phyloP scores from a whole-genome alignment of 1,140 invertebrate genomes.

The Coelopa frigida region DNA sequence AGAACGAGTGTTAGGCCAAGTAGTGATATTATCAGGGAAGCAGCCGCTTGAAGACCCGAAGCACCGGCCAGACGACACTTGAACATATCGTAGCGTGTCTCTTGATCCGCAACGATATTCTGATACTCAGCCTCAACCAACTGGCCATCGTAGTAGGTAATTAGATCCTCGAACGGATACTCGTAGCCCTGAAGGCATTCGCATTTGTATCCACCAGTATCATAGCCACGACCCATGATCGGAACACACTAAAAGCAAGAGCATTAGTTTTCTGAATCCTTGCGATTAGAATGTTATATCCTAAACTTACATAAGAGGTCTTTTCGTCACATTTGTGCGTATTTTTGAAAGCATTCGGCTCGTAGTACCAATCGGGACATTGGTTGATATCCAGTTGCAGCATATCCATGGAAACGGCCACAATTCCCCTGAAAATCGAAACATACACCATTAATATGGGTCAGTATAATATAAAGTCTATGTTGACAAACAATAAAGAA shows the following conservation, averaged over 20 bases:
- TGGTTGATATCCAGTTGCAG: slow-evolving; percentile 90
- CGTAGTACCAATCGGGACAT: slow-evolving; percentile 81
- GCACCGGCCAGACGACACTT: slow-evolving; percentile 86
- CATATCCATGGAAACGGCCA: slow-evolving; percentile 87
- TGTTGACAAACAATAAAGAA: too few species aligned
- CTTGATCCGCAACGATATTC: slow-evolving; percentile 71
- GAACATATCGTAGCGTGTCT: slow-evolving; percentile 80
- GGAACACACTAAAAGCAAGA: slow-evolving; percentile 77
- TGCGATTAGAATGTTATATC: too few species aligned
- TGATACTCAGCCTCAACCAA: slow-evolving; percentile 89
- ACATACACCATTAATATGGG: too few species aligned
- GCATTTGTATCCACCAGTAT: slow-evolving; percentile 95
- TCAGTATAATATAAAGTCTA: too few species aligned
- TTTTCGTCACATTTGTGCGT: slow-evolving; percentile 90
- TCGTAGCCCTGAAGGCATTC: slow-evolving; percentile 96
- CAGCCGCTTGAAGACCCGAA: slow-evolving; percentile 51
- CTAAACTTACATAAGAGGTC: slow-evolving; percentile 82
- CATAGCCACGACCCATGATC: slow-evolving; percentile 82
- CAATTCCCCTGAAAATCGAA: slow-evolving; percentile 72
- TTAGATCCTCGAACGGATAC: slow-evolving; percentile 91
- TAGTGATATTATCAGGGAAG: slow-evolving; percentile 32
- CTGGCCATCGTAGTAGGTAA: slow-evolving; percentile 94
- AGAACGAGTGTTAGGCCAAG: slow-evolving; percentile 33
- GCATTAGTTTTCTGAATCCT: slow-evolving; percentile 3
- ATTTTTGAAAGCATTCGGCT: slow-evolving; percentile 89